phyloP scores from a whole-genome alignment of 1,140 invertebrate species.

The Leptinotarsa undecemlineata region DNA sequence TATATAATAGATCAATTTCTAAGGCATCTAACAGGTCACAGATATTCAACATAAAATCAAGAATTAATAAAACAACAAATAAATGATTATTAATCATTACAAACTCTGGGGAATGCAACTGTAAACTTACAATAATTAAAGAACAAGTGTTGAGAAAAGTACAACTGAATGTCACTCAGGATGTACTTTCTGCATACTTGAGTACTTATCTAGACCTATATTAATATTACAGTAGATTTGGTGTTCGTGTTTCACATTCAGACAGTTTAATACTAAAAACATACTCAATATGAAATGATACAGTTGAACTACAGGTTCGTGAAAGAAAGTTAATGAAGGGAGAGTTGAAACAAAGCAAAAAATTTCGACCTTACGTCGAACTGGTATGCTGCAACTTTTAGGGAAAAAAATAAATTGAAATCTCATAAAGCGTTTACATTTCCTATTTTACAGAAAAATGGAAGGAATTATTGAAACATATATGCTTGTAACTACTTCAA shows the following conservation, averaged over 20 bases:
- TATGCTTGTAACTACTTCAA: no score
- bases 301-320: neutral
- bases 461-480: no score
- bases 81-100: constrained; percentile 30
- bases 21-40: constrained; percentile 47
- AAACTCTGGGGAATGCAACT: constrained; percentile 30
- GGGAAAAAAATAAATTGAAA: no score
- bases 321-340: no score
- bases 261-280: neutral
- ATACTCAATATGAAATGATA: constrained; percentile 1
- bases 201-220: constrained; percentile 10
- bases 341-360: no score
- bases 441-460: no score
- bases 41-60: constrained; percentile 38
- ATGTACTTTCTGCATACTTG: neutral
- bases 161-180: neutral
- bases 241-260: constrained; percentile 25
- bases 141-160: neutral
- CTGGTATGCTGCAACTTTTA: no score
- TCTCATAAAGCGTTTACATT: no score
- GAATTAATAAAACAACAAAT: constrained; percentile 35
- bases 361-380: no score
- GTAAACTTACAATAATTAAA: neutral
- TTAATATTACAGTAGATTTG: constrained; percentile 29
- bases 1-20: constrained; percentile 38